Evolutionary conservation across 2,797 vertebrate species (phyloP).

Genomic region (Pseudopleuronectes americanus): DNA sequence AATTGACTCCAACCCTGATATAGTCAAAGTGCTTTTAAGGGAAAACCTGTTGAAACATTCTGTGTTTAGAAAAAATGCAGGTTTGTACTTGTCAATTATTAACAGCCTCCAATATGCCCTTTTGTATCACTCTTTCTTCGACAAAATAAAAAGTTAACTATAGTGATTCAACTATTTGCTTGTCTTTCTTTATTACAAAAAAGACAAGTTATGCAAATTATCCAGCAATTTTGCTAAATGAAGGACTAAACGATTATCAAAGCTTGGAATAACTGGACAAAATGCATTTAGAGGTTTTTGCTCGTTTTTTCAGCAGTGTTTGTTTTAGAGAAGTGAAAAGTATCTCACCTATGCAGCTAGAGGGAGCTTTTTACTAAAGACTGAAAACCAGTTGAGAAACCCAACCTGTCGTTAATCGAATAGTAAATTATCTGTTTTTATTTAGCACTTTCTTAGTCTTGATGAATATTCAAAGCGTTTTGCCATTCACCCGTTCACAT

Average conservation of each 20-base stretch:
- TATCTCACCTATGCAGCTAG: neutral
- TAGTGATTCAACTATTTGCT: constrained; percentile 50
- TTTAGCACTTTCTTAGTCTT: no score
- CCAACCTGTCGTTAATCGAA: neutral
- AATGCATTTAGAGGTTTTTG: no score
- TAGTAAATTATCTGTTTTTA: no score
- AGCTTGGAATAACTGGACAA: no score
- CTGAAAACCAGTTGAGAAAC: neutral
- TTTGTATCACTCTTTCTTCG: constrained; percentile 67
- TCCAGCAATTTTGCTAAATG: neutral
- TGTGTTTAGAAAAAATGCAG: constrained; percentile 23
- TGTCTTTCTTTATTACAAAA: neutral
- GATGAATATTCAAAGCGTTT: no score
- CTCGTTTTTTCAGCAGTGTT: neutral
- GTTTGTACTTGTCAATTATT: constrained; percentile 56
- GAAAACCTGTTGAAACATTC: constrained; percentile 28
- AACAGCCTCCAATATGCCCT: constrained; percentile 38
- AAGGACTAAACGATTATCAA: no score
- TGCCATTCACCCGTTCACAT: no score
- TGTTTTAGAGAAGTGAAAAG: no score
- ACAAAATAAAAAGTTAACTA: constrained; percentile 62
- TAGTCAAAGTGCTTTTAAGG: constrained; percentile 43
- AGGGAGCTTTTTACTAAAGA: constrained; percentile 6
- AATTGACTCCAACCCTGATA: constrained; percentile 18
- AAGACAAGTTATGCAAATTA: no score